phyloP scores from a whole-genome alignment of 2,888 invertebrate genomes.

The Orthonevra nobilis region DNA sequence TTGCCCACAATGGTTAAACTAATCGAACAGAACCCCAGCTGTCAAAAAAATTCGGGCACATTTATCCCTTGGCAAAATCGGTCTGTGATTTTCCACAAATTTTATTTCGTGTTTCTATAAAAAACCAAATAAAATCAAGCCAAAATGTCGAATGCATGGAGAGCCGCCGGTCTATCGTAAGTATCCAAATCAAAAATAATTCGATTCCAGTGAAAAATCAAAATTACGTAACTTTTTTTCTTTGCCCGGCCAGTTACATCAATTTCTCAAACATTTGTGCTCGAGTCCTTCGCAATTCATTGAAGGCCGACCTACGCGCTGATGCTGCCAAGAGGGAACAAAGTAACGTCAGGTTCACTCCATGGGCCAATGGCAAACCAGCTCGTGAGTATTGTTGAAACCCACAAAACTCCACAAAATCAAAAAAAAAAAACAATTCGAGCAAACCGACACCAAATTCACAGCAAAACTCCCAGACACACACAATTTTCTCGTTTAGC shows the following conservation, averaged over 20 bases:
- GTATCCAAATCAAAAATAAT: constrained; percentile 74
- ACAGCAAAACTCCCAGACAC: neutral
- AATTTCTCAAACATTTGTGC: constrained; percentile 98
- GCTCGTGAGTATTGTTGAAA: constrained; percentile 85
- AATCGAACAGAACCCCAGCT: neutral
- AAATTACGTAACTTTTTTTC: constrained; percentile 53
- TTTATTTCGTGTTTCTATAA: too few species aligned
- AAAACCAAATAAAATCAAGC: constrained; percentile 23
- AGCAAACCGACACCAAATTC: too few species aligned
- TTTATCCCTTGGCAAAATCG: constrained; percentile 10
- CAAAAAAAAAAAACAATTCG: neutral
- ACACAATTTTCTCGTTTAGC: constrained; percentile 29
- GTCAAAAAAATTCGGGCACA: constrained; percentile 49
- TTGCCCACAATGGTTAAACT: too few species aligned
- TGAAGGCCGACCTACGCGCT: constrained; percentile 87
- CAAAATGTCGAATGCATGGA: constrained; percentile 88
- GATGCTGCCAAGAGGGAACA: constrained; percentile 90
- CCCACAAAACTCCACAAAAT: constrained; percentile 3
- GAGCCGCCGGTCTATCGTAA: constrained; percentile 92
- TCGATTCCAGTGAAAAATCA: constrained; percentile 28
- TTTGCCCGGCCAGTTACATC: constrained; percentile 87
- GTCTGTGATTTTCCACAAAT: constrained; percentile 8
- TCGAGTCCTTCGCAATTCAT: constrained; percentile 87
- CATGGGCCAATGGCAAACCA: constrained; percentile 94
- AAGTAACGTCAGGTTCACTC: constrained; percentile 89